Conservation (phyloP, 1,140 invertebrate species). For the Mycetomoellerius zeteki region DNA sequence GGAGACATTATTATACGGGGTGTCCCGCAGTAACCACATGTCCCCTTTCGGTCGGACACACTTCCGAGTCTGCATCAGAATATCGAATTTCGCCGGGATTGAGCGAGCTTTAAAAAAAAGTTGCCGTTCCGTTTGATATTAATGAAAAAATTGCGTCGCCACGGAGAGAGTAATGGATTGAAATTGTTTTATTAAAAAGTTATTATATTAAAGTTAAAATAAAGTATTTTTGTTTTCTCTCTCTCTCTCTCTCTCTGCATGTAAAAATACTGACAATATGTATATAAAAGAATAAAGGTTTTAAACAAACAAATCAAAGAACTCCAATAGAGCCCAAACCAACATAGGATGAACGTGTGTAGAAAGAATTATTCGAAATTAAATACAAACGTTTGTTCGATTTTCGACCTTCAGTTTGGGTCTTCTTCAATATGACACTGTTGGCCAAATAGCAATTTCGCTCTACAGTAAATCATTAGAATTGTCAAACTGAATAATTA, state of each 20-base stretch:
- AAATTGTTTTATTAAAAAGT: neutral
- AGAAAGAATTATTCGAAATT: too few species aligned
- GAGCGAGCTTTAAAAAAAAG: neutral
- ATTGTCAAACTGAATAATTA: too few species aligned
- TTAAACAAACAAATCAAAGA: too few species aligned
- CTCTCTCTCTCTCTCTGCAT: too few species aligned
- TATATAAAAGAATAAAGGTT: too few species aligned
- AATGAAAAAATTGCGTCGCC: neutral
- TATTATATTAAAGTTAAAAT: constrained; percentile 2
- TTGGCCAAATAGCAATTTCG: too few species aligned
- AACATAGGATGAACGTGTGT: too few species aligned
- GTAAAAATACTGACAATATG: neutral
- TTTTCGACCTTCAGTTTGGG: too few species aligned
- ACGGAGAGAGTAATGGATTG: neutral
- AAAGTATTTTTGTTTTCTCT: neutral
- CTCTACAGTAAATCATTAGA: too few species aligned
- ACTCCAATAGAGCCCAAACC: too few species aligned
- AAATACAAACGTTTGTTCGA: too few species aligned
- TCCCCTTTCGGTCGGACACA: neutral
- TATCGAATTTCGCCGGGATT: constrained; percentile 1
- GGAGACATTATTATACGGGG: constrained; percentile 49
- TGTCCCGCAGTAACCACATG: neutral
- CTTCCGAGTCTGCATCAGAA: neutral
- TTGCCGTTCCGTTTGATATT: neutral
- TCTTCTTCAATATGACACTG: too few species aligned